Percentiles rank a stretch among this genome's conserved stretches.
phyloP scores from a whole-genome alignment of 2,113 vertebrate genomes.

The Microcebus lehilahytsara region DNA sequence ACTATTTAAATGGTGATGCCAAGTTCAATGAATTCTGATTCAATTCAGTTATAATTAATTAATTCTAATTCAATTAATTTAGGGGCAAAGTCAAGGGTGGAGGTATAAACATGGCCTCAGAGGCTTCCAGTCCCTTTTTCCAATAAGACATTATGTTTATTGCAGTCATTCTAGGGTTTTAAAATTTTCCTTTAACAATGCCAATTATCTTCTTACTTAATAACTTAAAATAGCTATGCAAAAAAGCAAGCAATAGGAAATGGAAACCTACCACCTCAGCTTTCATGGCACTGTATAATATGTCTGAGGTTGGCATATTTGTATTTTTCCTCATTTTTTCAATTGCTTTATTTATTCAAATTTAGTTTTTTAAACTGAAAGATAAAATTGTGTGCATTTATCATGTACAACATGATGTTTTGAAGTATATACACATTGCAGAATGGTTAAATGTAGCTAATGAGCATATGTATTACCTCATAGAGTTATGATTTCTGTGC shows the following conservation, averaged over 20 bases:
- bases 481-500: not conserved
- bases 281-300: not conserved
- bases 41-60: no score
- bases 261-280: not conserved
- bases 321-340: not conserved
- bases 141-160: not conserved
- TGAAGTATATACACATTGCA: not conserved
- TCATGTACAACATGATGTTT: not conserved
- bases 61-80: not conserved
- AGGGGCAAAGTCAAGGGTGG: not conserved
- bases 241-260: not conserved
- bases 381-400: not conserved
- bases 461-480: not conserved
- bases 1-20: not conserved
- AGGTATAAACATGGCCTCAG: not conserved
- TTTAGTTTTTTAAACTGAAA: not conserved
- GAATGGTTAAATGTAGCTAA: not conserved
- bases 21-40: not conserved
- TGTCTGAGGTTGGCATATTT: not conserved
- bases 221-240: not conserved
- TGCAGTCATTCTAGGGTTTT: not conserved
- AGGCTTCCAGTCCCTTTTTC: not conserved
- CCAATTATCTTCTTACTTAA: constrained; percentile 7
- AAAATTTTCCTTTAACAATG: not conserved
- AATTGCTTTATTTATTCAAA: not conserved